Evolutionary conservation across 2,113 vertebrate species (phyloP).

Genomic region (Megaceryle maxima): DNA sequence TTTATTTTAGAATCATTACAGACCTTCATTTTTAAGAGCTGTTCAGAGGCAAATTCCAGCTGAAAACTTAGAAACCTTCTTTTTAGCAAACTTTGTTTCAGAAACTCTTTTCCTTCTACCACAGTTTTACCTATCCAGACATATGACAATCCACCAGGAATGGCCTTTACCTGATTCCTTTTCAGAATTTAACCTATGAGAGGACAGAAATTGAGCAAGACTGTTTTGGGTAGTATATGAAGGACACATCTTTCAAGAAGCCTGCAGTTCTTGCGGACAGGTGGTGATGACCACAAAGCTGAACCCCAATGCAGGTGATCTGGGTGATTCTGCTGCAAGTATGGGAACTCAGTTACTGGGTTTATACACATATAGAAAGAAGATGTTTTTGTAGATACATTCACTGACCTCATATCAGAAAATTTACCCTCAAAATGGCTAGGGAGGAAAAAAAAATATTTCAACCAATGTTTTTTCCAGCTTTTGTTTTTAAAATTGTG

Average conservation of each 20-base stretch:
- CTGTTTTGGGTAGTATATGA: background rate
- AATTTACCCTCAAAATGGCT: background rate
- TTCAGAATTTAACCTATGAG: background rate
- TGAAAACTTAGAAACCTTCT: background rate
- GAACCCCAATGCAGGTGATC: accelerated
- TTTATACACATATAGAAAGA: background rate
- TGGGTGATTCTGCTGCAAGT: background rate
- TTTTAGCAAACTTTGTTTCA: background rate
- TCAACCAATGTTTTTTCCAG: background rate
- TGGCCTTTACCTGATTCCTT: background rate
- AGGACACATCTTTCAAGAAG: background rate
- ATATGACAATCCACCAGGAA: background rate
- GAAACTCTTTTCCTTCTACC: background rate
- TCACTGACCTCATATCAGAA: background rate
- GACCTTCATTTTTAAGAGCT: slow-evolving; percentile 25
- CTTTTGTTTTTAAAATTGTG: background rate
- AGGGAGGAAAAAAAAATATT: background rate
- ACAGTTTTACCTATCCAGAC: background rate
- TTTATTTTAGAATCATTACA: slow-evolving; percentile 41
- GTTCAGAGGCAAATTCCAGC: slow-evolving; percentile 28
- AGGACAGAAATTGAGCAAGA: background rate
- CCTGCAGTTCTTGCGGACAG: background rate
- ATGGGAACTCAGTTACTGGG: background rate
- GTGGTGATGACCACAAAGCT: background rate
- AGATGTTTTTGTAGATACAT: background rate